A percentile compares a stretch with the other conserved stretches of the same genome.
These are phyloP conservation scores for Papilio aristodemus DNA, from an alignment of 1,140 invertebrate genomes.

Conservation along the genomic window DNA sequence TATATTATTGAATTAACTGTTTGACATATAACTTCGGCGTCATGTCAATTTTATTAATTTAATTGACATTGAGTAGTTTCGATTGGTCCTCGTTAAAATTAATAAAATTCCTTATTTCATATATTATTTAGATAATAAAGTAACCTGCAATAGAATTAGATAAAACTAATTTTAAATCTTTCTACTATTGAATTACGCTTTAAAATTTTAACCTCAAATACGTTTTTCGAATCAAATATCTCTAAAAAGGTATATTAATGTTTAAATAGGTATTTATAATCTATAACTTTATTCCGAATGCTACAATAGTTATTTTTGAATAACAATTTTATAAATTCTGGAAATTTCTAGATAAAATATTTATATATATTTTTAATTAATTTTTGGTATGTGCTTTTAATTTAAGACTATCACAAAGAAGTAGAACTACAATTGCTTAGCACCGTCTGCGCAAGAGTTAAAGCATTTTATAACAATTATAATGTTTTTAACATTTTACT, in stretches of 20 bases:
- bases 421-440: constrained; percentile 22
- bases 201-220: not conserved
- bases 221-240: not conserved
- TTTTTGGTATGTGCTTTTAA: constrained; percentile 32
- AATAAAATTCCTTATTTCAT: not conserved
- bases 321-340: not conserved
- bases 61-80: constrained; percentile 12
- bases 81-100: constrained; percentile 13
- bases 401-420: constrained; percentile 29
- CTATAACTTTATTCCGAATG: not conserved
- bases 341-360: constrained; percentile 10
- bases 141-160: not conserved
- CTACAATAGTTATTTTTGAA: not conserved
- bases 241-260: no score
- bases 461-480: constrained; percentile 17
- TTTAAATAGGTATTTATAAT: not conserved
- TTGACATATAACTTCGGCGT: not conserved
- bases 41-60: not conserved
- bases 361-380: not conserved
- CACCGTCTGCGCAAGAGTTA: constrained; percentile 16
- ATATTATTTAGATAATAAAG: not conserved
- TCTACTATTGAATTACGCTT: not conserved
- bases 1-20: not conserved
- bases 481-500: not conserved
- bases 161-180: not conserved